Base-by-base conservation (phyloP, 2,113 vertebrate genomes). In the Ctenodactylus gundi region DNA sequence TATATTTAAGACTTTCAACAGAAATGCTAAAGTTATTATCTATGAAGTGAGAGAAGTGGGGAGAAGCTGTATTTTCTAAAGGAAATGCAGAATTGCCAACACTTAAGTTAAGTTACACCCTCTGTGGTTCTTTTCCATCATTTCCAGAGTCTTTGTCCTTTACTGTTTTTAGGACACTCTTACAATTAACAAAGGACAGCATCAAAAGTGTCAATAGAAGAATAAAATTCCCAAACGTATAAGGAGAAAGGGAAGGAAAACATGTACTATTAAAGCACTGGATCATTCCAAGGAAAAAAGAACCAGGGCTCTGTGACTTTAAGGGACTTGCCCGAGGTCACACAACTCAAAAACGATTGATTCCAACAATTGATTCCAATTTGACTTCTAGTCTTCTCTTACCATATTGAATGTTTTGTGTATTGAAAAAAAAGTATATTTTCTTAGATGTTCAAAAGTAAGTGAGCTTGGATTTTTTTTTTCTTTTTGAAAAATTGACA, bases 261-360 rank as follows among this genome's bases (percentile, higher is more conserved):
- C 12, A 53, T 2, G 1, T 13, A 36, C 44, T 85, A 12, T 44
- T 44, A 39, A 72, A 49, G 21, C 31, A n/a, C 41, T 20, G 4
- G 39, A 20, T 70, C 23, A 68, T 82, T 89, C 90, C 73, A 58
- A 85, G n/a, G 75, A 80, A 41, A 8, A 68, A 39, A 31, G 91
- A 88, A 55, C 4, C n/a, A 23, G 12, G 11, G 1, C 23, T 91
- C 25, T 3, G 20, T 70, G 60, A 64, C 34, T 41, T n/a, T 36
- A 57, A 76, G 51, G 67, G 27, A 65, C 14, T 46, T 77, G 15
- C n/a, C 4, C 29, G 76, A 41, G 3, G 14, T 58, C 20, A 49
- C 11, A 58, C 10, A 91, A 53, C 25, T 75, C 12, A 91, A 92
- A 21, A 73, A n/a, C n/a, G n/a, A n/a, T n/a, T n/a, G n/a, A n/a